A percentile compares a stretch with the other conserved stretches of the same genome.
These are phyloP conservation scores for Diorhabda elongata DNA, from an alignment of 1,140 invertebrate genomes.

Conservation along the genomic window DNA sequence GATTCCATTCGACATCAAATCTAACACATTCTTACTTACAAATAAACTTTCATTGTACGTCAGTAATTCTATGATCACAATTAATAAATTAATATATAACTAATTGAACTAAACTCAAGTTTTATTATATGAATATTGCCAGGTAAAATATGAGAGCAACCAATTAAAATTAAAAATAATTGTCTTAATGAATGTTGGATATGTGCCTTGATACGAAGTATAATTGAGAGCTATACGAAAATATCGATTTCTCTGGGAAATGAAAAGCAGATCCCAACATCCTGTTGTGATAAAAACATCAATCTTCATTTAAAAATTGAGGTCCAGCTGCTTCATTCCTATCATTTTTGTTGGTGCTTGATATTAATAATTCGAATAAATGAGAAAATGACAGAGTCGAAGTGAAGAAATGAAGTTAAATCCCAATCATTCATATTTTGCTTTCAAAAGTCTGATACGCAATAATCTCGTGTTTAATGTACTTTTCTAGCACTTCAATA, in stretches of 20 bases:
- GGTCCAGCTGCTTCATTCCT: background rate
- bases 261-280: too few species aligned
- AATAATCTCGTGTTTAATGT: conserved; percentile 11
- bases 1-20: too few species aligned
- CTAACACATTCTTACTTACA: too few species aligned
- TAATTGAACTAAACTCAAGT: background rate
- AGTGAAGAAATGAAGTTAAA: conserved; percentile 2
- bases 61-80: background rate
- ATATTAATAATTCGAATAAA: background rate
- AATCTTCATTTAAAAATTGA: background rate
- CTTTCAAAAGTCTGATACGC: conserved; percentile 1
- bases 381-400: background rate
- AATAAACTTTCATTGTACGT: too few species aligned
- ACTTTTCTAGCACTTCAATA: conserved; percentile 15
- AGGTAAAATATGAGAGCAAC: background rate
- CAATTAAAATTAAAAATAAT: too few species aligned
- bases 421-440: background rate
- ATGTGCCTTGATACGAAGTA: too few species aligned
- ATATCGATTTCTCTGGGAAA: too few species aligned
- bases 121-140: background rate
- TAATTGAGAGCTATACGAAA: too few species aligned
- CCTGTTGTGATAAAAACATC: background rate
- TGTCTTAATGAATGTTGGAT: too few species aligned
- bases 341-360: background rate
- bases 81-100: background rate